Percentiles rank a stretch among this genome's conserved stretches.
Conservation (phyloP, 2,797 vertebrate species). For the Echiichthys vipera region DNA sequence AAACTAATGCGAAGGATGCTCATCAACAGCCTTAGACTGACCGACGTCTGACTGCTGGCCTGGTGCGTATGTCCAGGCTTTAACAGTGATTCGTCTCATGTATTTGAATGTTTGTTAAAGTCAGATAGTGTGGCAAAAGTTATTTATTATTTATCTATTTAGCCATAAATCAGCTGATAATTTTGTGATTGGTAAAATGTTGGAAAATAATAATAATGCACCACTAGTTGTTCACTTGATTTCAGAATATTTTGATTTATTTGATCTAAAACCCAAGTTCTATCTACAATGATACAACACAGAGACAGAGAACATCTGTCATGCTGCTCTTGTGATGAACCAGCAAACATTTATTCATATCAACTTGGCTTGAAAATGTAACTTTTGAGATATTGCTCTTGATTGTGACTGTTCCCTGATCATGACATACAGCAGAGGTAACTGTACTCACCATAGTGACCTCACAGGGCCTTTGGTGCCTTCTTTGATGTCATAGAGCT, state of each 20-base stretch:
- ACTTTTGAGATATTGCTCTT: neutral
- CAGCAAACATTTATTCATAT: neutral
- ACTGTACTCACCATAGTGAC: neutral
- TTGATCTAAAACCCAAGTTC: no score
- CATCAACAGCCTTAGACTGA: no score
- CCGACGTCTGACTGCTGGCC: no score
- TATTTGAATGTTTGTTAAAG: neutral
- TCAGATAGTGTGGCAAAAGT: neutral
- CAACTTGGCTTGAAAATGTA: neutral
- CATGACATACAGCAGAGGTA: neutral
- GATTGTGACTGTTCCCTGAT: no score
- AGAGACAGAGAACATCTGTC: neutral
- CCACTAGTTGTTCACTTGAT: no score
- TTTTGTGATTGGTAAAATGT: neutral
- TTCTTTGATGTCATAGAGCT: neutral
- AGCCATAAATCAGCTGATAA: neutral
- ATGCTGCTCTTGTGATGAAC: neutral
- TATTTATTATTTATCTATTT: neutral
- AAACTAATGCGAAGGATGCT: no score
- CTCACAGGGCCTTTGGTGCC: neutral
- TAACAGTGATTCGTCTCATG: neutral
- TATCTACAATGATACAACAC: neutral
- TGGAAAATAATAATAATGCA: neutral
- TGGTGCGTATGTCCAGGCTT: no score
- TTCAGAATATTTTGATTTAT: no score